Evolutionary conservation across 2,888 invertebrate genomes (phyloP), one percentile per base, ranked within the genome.

Genomic region (Eueremaeus valkanovi): DNA sequence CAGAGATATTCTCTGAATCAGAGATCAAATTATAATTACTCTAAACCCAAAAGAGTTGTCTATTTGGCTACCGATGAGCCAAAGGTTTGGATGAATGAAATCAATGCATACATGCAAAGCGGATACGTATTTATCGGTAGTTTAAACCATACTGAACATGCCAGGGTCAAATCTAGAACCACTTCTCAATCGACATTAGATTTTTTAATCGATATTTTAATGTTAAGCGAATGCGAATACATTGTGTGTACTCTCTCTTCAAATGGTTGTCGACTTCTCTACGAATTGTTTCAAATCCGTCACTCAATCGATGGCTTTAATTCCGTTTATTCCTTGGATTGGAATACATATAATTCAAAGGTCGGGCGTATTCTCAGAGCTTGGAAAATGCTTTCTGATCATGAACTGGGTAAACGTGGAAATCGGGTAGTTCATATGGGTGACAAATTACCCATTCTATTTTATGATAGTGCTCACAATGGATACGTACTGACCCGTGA

Each of bases 191-290:
- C 33, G 89, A 91, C n/a, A n/a, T n/a, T n/a, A 79, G 98, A 98
- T 1, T 92, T 99, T 77, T 90, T 99, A 73, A 87, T 93, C 18
- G 98, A 99, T 82, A 91, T 98, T 78, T 91, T 94, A 83, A 88
- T 97, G 85, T 86, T 99, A 51, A 90, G 97, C 0, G 86, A 89
- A 82, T 90, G 91, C 81, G 95, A 98, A 84, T 92, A 90, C 85
- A 86, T 99, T 77, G 98, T 99, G 18, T 98, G 98, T 85, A 99
- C 99, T 0, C 98, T 99, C 84, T 97, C 96, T 76, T 97, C 97
- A 75, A 98, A 98, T 89, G 95, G 95, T 24, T 99, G 98, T 80
- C 90, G 98, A 21, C 90, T 96, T 51, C 97, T 97, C 0, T 99
- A 97, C 84, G 98, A 99, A 85, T 88, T 95, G 81, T 94, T 98